Evolutionary conservation across 2,797 vertebrate species (phyloP), one percentile per base, ranked within the genome.

Genomic region (Adrianichthys oophorus): DNA sequence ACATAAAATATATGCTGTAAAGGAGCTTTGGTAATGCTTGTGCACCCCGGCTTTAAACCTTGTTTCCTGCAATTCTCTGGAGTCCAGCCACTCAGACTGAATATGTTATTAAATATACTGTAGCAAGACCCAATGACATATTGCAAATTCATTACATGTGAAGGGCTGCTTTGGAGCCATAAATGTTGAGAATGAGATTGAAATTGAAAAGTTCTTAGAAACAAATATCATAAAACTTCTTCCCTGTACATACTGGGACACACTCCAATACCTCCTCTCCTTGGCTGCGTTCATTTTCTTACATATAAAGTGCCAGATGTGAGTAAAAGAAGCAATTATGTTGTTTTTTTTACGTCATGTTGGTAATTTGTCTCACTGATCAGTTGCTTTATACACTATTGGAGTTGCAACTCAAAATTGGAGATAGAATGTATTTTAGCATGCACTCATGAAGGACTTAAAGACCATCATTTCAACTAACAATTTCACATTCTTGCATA

Each of bases 161-260:
- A 82, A 86, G 82, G 78, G 81, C 85, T 88, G 80, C 85, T 87
- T 82, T 80, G 82, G 79, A 87, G 84, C 85, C 70, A 85, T 87
- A 88, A 89, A 89, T 87, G 84, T 87, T 85, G 78, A 59, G 76
- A 90, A 87, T 83, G 84, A 89, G 84, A 89, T 86, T 89, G 89
- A 84, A 91, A 90, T 87, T 88, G 86, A 88, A 91, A 89, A 89
- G 76, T 86, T 88, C 73, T 83, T 84, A 73, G 74, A 60, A 83
- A 84, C 83, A 87, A 86, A 87, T 85, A 86, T 85, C 76, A 75
- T 86, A 89, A 88, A 87, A 88, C 51, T 78, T 58, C 58, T 77
- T 78, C 71, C 74, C 66, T 71, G 81, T 81, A 69, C 62, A 72
- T 68, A 65, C 72, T 46, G 47, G 63, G 71, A 64, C 74, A 72